phyloP scores from a whole-genome alignment of 2,113 vertebrate species.

The Setophaga coronata region DNA sequence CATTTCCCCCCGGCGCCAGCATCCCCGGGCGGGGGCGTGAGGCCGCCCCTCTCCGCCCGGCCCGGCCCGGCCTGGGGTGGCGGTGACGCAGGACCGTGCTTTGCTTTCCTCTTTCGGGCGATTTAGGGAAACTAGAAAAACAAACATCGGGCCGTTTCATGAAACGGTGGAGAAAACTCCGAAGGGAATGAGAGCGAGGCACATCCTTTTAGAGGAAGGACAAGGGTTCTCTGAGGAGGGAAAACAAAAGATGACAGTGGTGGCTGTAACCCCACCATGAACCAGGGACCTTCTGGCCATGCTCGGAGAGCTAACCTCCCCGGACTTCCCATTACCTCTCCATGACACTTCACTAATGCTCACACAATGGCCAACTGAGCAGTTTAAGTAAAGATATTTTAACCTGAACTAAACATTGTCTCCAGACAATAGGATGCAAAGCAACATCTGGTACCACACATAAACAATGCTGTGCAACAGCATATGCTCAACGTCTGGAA shows the following conservation, averaged over 20 bases:
- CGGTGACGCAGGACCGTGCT: slow-evolving; percentile 77
- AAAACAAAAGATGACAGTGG: slow-evolving; percentile 85
- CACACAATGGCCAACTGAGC: slow-evolving; percentile 63
- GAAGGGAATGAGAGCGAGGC: slow-evolving; percentile 70
- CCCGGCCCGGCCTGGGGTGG: not conserved
- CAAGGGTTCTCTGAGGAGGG: slow-evolving; percentile 78
- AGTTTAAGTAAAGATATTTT: slow-evolving; percentile 64
- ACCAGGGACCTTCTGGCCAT: slow-evolving; percentile 80
- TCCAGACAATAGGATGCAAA: slow-evolving; percentile 69
- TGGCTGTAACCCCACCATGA: slow-evolving; percentile 86
- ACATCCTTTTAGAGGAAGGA: slow-evolving; percentile 92
- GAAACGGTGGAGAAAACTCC: slow-evolving; percentile 47
- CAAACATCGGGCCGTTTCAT: slow-evolving; percentile 79
- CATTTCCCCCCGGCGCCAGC: not conserved
- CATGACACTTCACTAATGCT: slow-evolving; percentile 78
- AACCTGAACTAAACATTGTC: slow-evolving; percentile 62
- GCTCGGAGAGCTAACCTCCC: slow-evolving; percentile 72
- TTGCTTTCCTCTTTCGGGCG: slow-evolving; percentile 78
- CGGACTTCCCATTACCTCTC: slow-evolving; percentile 90
- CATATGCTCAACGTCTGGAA: slow-evolving; percentile 55
- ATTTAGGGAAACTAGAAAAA: slow-evolving; percentile 86
- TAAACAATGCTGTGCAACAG: slow-evolving; percentile 21
- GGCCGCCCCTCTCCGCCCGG: not conserved
- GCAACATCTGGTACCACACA: slow-evolving; percentile 56
- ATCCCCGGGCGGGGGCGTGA: not conserved